Conservation (phyloP, 1,140 invertebrate genomes). For the Eupeodes corollae region DNA sequence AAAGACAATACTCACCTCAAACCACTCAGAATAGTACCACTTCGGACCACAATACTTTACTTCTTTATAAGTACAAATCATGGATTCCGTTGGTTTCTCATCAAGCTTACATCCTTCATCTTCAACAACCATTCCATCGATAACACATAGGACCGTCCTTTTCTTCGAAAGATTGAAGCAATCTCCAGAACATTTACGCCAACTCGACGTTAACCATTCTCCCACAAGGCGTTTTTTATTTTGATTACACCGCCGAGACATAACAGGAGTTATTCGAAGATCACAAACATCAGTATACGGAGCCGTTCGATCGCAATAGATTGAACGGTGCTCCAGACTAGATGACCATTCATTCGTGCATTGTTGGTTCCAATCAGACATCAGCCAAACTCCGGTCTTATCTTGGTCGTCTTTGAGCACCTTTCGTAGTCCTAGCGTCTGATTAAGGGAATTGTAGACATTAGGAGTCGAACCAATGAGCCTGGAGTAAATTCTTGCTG, state of each 20-base stretch:
- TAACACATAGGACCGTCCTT: constrained; percentile 36
- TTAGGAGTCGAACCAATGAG: constrained; percentile 3
- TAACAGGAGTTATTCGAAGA: constrained; percentile 42
- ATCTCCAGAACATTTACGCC: constrained; percentile 43
- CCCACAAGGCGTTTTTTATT: constrained; percentile 39
- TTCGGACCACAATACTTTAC: constrained; percentile 39
- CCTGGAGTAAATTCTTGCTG: constrained; percentile 1
- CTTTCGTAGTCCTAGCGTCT: background rate
- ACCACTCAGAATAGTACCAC: constrained; percentile 50
- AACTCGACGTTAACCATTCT: constrained; percentile 53
- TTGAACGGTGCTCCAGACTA: constrained; percentile 13
- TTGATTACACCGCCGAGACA: constrained; percentile 35
- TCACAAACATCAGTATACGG: constrained; percentile 41
- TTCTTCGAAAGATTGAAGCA: constrained; percentile 35
- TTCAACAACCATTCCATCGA: constrained; percentile 29
- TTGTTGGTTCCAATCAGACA: constrained; percentile 14
- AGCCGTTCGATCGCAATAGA: constrained; percentile 23
- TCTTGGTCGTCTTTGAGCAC: constrained; percentile 7
- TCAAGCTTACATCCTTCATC: constrained; percentile 21
- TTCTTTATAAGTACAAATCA: constrained; percentile 35
- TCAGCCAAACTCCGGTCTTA: constrained; percentile 16
- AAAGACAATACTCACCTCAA: constrained; percentile 31
- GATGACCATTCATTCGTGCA: constrained; percentile 8
- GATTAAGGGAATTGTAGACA: constrained; percentile 2
- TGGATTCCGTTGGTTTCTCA: constrained; percentile 6